Evolutionary conservation across 92 coral and sea anemone species (phyloP).

Genomic region (Muricea muricata): DNA sequence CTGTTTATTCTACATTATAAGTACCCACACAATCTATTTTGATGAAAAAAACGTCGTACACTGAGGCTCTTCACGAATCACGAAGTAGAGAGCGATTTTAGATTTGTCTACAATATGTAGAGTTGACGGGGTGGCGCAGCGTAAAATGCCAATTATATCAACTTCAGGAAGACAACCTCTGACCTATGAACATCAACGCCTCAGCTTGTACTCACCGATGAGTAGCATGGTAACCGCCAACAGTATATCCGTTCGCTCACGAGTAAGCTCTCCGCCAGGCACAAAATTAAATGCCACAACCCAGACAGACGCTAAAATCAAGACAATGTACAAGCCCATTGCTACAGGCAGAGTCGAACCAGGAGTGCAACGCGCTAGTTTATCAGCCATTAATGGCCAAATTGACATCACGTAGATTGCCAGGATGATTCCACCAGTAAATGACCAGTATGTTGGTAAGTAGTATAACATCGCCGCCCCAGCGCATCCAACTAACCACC

Average conservation of each 20-base stretch:
- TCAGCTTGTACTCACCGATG: constrained; percentile 70
- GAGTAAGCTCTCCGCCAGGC: constrained; percentile 94
- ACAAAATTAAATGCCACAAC: constrained; percentile 97
- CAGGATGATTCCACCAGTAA: constrained; percentile 83
- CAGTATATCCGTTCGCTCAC: constrained; percentile 87
- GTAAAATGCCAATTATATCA: too few relatives aligned
- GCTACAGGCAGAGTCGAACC: constrained; percentile 79
- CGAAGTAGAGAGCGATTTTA: too few relatives aligned
- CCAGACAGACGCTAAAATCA: constrained; percentile 88
- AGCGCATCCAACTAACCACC: constrained; percentile 84
- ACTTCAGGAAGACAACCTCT: too few relatives aligned
- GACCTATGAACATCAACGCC: too few relatives aligned
- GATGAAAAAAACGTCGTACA: too few relatives aligned
- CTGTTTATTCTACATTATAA: too few relatives aligned
- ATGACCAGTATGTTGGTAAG: constrained; percentile 79
- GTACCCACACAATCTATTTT: too few relatives aligned
- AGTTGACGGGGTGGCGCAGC: too few relatives aligned
- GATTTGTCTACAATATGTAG: too few relatives aligned
- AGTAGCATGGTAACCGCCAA: constrained; percentile 76
- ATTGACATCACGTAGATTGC: constrained; percentile 85
- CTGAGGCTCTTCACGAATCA: too few relatives aligned
- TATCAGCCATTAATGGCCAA: constrained; percentile 98
- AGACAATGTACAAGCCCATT: constrained; percentile 76
- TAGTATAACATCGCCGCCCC: constrained; percentile 82
- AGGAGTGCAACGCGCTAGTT: constrained; percentile 77